A percentile compares a stretch with the other conserved stretches of the same genome.
These are phyloP conservation scores for Callorhinus ursinus DNA, from an alignment of 2,113 vertebrate genomes.

Conservation along the genomic window DNA sequence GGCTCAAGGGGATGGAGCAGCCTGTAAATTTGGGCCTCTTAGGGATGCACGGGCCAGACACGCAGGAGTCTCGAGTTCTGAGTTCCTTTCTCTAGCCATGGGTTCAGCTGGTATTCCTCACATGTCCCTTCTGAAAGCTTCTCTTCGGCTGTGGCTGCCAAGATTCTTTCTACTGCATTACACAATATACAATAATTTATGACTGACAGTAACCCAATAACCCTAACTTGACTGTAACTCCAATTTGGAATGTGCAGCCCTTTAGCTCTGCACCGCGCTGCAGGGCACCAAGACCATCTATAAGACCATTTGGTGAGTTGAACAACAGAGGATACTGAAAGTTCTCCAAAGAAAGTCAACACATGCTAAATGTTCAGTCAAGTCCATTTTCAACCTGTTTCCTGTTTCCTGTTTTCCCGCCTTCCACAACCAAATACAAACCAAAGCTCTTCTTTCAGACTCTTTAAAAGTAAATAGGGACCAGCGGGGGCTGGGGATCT, in stretches of 20 bases:
- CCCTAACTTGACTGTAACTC: not conserved
- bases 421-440: slow-evolving; percentile 48
- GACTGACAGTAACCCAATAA: not conserved
- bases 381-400: slow-evolving; percentile 31
- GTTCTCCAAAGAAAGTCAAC: not conserved
- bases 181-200: not conserved
- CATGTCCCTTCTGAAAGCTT: not conserved
- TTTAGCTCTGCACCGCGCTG: not conserved
- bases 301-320: not conserved
- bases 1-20: not conserved
- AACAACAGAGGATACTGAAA: not conserved
- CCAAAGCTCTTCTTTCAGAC: slow-evolving; percentile 32
- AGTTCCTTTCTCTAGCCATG: not conserved
- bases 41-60: not conserved
- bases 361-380: not conserved
- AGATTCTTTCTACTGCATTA: not conserved
- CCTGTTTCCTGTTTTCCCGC: not conserved
- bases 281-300: not conserved
- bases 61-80: not conserved
- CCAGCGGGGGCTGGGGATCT: not conserved
- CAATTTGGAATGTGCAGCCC: not conserved
- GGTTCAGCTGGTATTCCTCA: not conserved
- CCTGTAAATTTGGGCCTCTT: not conserved
- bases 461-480: slow-evolving; percentile 16
- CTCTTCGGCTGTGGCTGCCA: not conserved